A percentile compares a stretch with the other conserved stretches of the same genome.
These are phyloP conservation scores for Lepidocolaptes lacrymiger DNA, from an alignment of 2,797 vertebrate genomes.

Conservation along the genomic window DNA sequence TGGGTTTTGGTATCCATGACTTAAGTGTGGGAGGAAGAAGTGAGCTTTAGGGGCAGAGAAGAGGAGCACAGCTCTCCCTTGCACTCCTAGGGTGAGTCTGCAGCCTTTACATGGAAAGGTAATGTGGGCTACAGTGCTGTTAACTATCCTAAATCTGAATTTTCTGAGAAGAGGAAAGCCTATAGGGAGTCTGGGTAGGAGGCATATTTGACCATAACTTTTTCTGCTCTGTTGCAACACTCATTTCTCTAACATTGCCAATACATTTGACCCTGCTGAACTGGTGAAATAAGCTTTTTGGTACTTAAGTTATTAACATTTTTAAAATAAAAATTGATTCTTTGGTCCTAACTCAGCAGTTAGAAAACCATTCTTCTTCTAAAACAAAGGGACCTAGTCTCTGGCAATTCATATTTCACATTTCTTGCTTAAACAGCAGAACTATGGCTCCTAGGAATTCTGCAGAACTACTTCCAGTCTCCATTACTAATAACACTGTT, in stretches of 20 bases:
- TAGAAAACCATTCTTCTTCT: not conserved
- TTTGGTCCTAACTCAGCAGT: not conserved
- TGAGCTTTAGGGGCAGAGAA: not conserved
- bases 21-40: not conserved
- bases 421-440: not conserved
- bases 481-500: not conserved
- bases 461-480: not conserved
- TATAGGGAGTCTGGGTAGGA: not conserved
- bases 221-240: not conserved
- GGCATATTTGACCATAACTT: accelerated
- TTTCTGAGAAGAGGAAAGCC: not conserved
- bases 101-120: not conserved
- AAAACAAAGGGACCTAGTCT: not conserved
- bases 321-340: not conserved
- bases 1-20: accelerated
- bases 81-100: not conserved
- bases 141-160: not conserved
- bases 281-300: not conserved
- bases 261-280: not conserved
- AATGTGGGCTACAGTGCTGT: not conserved
- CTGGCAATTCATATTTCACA: not conserved
- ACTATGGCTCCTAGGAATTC: not conserved
- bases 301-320: not conserved
- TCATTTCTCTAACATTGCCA: not conserved
- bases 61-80: not conserved